Conservation (phyloP, 2,797 vertebrate species). For the Australoheros facetus region DNA sequence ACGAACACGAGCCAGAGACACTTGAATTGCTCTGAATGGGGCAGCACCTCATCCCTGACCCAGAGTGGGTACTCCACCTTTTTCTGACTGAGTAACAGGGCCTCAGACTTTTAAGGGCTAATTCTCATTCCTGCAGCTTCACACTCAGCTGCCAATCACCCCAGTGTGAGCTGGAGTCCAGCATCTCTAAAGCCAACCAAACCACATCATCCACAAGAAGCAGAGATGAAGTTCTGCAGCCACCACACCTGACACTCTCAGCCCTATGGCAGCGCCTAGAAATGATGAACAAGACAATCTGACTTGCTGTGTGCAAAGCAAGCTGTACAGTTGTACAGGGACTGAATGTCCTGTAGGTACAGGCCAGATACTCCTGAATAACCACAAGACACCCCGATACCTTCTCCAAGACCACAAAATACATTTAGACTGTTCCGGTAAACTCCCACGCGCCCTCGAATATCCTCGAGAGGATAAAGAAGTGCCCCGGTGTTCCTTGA, state of each 20-base stretch:
- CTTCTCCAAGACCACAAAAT: not conserved
- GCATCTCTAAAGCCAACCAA: no score
- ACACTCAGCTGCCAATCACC: no score
- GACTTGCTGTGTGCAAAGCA: no score
- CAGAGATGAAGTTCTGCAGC: no score
- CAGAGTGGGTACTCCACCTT: rapidly evolving
- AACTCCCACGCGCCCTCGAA: not conserved
- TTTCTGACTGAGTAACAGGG: no score
- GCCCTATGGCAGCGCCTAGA: no score
- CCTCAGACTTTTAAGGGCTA: no score
- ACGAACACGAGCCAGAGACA: not conserved
- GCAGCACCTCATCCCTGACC: rapidly evolving
- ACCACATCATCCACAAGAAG: no score
- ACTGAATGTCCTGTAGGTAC: not conserved
- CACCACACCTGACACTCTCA: no score
- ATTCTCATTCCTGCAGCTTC: no score
- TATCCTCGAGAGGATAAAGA: not conserved
- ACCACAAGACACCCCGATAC: not conserved
- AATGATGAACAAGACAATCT: no score
- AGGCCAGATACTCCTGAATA: not conserved
- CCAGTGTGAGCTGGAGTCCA: no score
- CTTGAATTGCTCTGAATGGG: not conserved
- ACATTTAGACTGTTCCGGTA: not conserved
- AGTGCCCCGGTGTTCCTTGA: not conserved
- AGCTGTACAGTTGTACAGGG: not conserved